Conservation (phyloP, 2,888 invertebrate species). For the Conomelus anceps region DNA sequence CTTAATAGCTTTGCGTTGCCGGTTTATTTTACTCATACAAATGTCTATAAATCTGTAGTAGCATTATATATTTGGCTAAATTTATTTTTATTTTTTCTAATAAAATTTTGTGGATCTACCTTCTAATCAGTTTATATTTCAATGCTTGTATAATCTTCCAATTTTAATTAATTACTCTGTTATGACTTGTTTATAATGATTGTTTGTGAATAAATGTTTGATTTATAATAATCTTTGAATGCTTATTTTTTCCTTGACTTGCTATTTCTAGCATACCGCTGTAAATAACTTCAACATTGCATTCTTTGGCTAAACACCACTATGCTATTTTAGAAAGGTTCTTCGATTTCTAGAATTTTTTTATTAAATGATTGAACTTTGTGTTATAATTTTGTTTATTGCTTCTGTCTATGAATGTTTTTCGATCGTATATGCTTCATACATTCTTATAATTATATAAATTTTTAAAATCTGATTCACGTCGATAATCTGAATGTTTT, state of each 20-base stretch:
- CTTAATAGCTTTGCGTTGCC: neutral
- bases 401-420: too few relatives aligned
- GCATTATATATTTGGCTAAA: neutral
- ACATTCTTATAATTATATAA: too few relatives aligned
- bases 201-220: constrained; percentile 12
- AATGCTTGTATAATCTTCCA: neutral
- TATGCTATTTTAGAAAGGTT: too few relatives aligned
- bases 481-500: too few relatives aligned
- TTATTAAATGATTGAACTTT: too few relatives aligned
- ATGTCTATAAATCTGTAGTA: neutral
- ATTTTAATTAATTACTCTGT: neutral
- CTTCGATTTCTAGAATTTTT: too few relatives aligned
- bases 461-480: too few relatives aligned
- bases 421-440: too few relatives aligned
- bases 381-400: too few relatives aligned
- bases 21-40: neutral
- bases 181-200: neutral
- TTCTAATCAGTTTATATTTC: neutral
- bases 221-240: neutral
- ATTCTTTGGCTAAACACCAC: neutral
- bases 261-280: neutral
- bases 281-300: neutral
- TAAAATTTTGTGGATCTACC: neutral
- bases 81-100: neutral
- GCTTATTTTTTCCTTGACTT: neutral